phyloP scores from a whole-genome alignment of 2,113 vertebrate species.

The Menidia beryllina region DNA sequence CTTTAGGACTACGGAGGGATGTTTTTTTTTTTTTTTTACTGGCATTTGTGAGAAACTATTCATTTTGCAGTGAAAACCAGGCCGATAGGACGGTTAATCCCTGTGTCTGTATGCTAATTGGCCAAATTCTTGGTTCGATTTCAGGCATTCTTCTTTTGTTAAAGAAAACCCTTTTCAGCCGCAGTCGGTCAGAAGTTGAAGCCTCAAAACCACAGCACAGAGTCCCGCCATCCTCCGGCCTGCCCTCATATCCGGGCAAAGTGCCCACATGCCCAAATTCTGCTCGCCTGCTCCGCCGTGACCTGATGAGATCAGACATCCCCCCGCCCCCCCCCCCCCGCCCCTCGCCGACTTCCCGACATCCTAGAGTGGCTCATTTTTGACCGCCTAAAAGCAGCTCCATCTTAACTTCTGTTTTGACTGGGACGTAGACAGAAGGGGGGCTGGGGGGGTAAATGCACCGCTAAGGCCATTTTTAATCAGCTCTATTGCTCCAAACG shows the following conservation, averaged over 20 bases:
- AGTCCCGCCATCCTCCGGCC: conserved; percentile 27
- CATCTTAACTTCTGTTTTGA: conserved; percentile 72
- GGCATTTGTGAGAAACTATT: no score
- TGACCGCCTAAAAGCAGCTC: conserved; percentile 55
- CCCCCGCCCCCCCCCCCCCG: neutral
- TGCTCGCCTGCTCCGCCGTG: conserved; percentile 61
- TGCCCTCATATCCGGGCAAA: neutral
- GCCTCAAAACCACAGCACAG: conserved; percentile 6
- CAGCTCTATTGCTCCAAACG: conserved; percentile 60
- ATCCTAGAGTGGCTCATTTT: conserved; percentile 49
- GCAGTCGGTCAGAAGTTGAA: neutral
- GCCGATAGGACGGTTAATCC: no score
- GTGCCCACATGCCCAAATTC: conserved; percentile 45
- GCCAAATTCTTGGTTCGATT: neutral
- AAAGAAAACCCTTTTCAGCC: neutral
- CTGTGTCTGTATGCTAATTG: no score
- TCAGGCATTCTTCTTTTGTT: conserved; percentile 3
- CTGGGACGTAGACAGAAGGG: conserved; percentile 24
- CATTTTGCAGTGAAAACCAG: no score
- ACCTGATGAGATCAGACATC: conserved; percentile 74
- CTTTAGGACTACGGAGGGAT: no score
- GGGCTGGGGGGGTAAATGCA: conserved; percentile 24
- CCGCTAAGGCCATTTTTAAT: conserved; percentile 67
- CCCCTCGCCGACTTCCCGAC: conserved; percentile 22
- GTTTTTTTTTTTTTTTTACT: no score